Conservation (phyloP, 1,140 invertebrate species). For the Drosophila subobscura region DNA sequence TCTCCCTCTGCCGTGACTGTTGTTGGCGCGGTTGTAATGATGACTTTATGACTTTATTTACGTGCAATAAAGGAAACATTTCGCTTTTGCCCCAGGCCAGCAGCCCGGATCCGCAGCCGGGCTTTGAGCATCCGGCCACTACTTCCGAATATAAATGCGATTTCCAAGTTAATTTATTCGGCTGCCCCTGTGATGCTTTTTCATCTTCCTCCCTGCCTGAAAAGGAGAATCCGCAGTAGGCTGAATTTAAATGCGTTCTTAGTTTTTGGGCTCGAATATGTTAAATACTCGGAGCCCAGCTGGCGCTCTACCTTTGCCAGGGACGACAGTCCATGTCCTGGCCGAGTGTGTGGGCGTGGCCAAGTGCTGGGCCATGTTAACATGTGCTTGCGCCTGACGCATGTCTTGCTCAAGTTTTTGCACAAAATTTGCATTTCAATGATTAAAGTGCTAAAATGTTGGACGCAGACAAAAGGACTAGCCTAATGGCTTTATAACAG, state of each 20-base stretch:
- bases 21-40: slow-evolving; percentile 71
- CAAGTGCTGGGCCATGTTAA: slow-evolving; percentile 26
- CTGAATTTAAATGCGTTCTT: slow-evolving; percentile 61
- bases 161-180: slow-evolving; percentile 75
- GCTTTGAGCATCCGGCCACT: slow-evolving; percentile 18
- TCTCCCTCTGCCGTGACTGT: slow-evolving; percentile 14
- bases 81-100: slow-evolving; percentile 18
- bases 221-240: slow-evolving; percentile 28
- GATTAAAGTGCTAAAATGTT: slow-evolving; percentile 70
- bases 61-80: slow-evolving; percentile 76
- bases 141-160: slow-evolving; percentile 71
- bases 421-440: slow-evolving; percentile 71
- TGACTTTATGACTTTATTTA: slow-evolving; percentile 81
- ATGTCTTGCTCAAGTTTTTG: slow-evolving; percentile 43
- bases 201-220: slow-evolving; percentile 28
- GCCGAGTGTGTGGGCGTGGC: slow-evolving; percentile 27
- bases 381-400: slow-evolving; percentile 33
- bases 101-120: background rate
- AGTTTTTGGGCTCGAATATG: slow-evolving; percentile 64
- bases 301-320: slow-evolving; percentile 24
- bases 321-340: slow-evolving; percentile 13
- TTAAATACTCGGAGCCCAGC: slow-evolving; percentile 59
- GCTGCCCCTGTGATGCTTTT: slow-evolving; percentile 28
- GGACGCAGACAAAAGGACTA: slow-evolving; percentile 1
- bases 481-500: slow-evolving; percentile 51